Evolutionary conservation across 2,888 invertebrate species (phyloP).

Genomic region (Belgica antarctica): DNA sequence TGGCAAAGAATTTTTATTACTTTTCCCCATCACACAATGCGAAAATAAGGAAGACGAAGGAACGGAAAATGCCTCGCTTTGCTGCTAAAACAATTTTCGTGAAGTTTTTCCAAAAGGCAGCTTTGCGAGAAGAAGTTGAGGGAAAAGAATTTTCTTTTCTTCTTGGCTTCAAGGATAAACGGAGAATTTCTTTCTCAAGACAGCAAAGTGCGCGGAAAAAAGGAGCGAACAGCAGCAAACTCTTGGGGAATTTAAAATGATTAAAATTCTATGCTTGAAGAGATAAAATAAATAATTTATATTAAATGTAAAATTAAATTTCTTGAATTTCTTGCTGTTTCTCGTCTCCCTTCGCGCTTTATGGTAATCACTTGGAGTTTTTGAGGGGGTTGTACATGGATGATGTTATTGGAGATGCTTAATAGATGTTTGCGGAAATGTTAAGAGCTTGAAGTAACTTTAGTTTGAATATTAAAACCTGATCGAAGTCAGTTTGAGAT

Average conservation of each 20-base stretch:
- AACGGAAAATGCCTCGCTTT: background rate
- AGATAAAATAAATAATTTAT: slow-evolving; percentile 46
- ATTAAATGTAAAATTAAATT: slow-evolving; percentile 46
- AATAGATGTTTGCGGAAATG: too few species aligned
- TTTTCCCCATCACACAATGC: slow-evolving; percentile 26
- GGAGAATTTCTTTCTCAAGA: slow-evolving; percentile 37
- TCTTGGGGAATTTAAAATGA: slow-evolving; percentile 45
- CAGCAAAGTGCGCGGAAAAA: slow-evolving; percentile 25
- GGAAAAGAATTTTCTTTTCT: slow-evolving; percentile 3
- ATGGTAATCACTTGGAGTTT: slow-evolving; percentile 10
- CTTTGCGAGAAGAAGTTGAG: slow-evolving; percentile 10
- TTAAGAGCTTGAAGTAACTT: too few species aligned
- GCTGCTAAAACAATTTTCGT: slow-evolving; percentile 33
- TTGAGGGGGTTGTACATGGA: background rate
- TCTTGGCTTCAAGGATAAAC: slow-evolving; percentile 32
- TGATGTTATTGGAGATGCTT: too few species aligned
- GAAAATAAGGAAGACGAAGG: background rate
- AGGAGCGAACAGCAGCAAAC: slow-evolving; percentile 17
- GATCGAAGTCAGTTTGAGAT: too few species aligned
- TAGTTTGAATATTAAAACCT: too few species aligned
- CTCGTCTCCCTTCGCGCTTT: slow-evolving; percentile 17
- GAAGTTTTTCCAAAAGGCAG: slow-evolving; percentile 27
- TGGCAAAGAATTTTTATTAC: slow-evolving; percentile 43
- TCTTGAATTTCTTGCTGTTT: slow-evolving; percentile 40
- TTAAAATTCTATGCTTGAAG: slow-evolving; percentile 46